Conservation (phyloP, 2,888 invertebrate species). For the Phania funesta region DNA sequence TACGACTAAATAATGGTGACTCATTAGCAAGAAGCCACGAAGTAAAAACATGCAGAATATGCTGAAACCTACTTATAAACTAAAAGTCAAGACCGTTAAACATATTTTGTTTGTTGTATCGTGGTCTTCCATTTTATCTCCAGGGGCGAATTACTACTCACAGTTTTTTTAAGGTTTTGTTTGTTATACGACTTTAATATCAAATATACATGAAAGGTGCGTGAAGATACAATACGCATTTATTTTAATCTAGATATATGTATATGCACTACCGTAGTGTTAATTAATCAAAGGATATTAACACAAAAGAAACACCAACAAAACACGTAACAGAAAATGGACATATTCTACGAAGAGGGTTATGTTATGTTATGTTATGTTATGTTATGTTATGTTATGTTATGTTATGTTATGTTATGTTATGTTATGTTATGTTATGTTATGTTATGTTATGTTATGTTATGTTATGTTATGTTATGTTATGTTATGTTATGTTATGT, state of each 20-base stretch:
- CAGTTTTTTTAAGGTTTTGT: background rate
- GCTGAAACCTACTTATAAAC: background rate
- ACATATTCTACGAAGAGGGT: too few relatives aligned
- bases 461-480: too few relatives aligned
- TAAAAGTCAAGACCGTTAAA: background rate
- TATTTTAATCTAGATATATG: constrained; percentile 46
- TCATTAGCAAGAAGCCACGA: constrained; percentile 20
- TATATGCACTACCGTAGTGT: constrained; percentile 59
- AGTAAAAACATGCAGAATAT: background rate
- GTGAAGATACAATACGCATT: constrained; percentile 42
- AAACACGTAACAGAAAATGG: background rate
- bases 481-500: too few relatives aligned
- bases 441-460: too few relatives aligned
- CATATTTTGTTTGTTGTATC: background rate
- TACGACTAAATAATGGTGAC: constrained; percentile 18
- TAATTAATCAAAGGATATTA: constrained; percentile 68
- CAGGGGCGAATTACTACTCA: background rate
- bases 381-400: too few relatives aligned
- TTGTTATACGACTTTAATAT: background rate
- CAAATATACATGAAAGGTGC: background rate
- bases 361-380: too few relatives aligned
- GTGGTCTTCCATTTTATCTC: background rate
- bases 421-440: too few relatives aligned
- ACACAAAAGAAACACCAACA: constrained; percentile 39
- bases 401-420: too few relatives aligned